Base-by-base conservation (phyloP, 2,888 invertebrate genomes). In the Bembecia ichneumoniformis region DNA sequence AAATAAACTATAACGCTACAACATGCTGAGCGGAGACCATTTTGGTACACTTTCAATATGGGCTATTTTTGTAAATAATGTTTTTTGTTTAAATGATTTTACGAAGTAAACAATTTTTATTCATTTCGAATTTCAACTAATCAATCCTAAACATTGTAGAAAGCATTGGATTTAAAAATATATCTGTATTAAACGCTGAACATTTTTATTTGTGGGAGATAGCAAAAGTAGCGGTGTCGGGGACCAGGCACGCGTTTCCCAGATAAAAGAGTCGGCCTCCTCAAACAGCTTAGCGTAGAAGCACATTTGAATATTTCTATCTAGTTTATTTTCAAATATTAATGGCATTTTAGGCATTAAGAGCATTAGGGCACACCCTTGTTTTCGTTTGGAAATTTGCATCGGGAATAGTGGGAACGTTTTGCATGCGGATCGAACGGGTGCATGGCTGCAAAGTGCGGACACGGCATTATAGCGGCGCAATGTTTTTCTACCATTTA, bases 271-370 rank as follows among this genome's bases (percentile, higher is more conserved):
- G 7, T 28, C n/a, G 35, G 10, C 40, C 46, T 43, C 45, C 36
- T 47, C 48, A 48, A 46, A 51, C 64, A 66, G 65, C 57, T 58
- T 62, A 59, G 56, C 58, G 56, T 52, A 55, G 56, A 55, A 34
- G 54, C 64, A 60, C 66, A 76, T 79, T 77, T 74, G 69, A 76
- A 77, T 77, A 74, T 74, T 74, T 82, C 14, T 80, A 75, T 78
- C 68, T 77, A 80, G 77, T 83, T 78, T 78, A 75, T 80, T 81
- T 73, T 84, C 67, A 83, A 86, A 86, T 86, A 86, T 86, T 86
- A 86, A 87, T 82, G 82, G 75, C 68, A 70, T 73, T 72, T 69
- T 63, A 60, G 59, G 82, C 76, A 78, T 83, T 84, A 83, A 81
- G 77, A 71, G 82, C 71, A 80, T 82, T 82, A 80, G 69, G 60